These are phyloP conservation scores for Callocephalon fimbriatum DNA, from an alignment of 2,113 vertebrate species.

Conservation along the genomic window DNA sequence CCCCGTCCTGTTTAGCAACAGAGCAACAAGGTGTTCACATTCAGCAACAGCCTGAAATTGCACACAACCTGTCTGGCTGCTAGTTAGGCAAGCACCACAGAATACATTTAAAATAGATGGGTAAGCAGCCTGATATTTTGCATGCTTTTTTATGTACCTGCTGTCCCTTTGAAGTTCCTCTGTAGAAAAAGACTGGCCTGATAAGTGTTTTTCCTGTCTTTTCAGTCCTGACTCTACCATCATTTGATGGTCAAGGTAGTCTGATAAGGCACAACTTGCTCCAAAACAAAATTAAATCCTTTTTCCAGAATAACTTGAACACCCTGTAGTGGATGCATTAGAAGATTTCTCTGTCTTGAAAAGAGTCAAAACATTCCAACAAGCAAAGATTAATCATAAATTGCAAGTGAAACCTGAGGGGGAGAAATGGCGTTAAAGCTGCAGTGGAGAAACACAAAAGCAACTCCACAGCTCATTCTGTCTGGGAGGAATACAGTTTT, in stretches of 20 bases:
- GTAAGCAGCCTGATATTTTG: not conserved
- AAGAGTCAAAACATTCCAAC: not conserved
- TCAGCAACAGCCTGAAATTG: conserved; percentile 1
- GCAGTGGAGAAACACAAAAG: not conserved
- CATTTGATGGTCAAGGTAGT: not conserved
- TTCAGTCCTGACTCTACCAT: not conserved
- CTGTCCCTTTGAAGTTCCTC: not conserved
- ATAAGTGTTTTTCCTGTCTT: not conserved
- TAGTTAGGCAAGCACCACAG: conserved; percentile 11
- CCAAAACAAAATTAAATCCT: not conserved
- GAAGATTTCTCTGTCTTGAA: not conserved
- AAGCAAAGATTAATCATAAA: not conserved
- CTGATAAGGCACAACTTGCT: not conserved
- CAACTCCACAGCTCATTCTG: not conserved
- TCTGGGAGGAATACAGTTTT: not conserved
- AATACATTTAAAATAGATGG: not conserved
- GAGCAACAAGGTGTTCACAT: not conserved
- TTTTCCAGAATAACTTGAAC: not conserved
- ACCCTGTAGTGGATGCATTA: not conserved
- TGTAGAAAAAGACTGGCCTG: not conserved
- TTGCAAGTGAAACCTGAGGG: not conserved
- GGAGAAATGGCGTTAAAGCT: not conserved
- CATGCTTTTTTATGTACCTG: conserved; percentile 37
- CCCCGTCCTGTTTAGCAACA: not conserved
- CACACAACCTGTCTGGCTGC: conserved; percentile 39